Base-by-base conservation (phyloP, 1,140 invertebrate species). In the Proctacanthus coquilletti region DNA sequence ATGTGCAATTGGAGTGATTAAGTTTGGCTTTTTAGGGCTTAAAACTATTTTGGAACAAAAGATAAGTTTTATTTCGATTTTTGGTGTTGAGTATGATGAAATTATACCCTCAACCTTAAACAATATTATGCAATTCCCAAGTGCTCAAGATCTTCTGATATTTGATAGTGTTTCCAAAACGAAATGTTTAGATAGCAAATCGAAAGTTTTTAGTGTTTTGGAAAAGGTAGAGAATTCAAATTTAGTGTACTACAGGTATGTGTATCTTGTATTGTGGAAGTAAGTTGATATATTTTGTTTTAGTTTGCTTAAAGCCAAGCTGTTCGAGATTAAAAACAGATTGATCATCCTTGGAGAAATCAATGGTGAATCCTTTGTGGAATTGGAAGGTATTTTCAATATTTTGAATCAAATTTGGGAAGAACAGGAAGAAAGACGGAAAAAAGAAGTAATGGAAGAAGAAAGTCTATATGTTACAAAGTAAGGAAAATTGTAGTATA, bases 391-490 rank as follows among this genome's bases (percentile, higher is more conserved):
- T 27, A 61, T 80, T 2, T 47, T 83, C 3, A 62, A 66, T 15
- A 56, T 68, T 34, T 55, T 84, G 21, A 74, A 83, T 1, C 51
- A 66, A 11, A 61, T 74, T 0, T 95, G 87, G 87, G 72, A 75
- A 49, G 67, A 72, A 30, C 76, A 87, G 42, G 72, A 86, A 49
- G 68, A 75, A 36, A 69, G 75, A 31, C 70, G 70, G 17, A 70
- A 77, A 43, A 65, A 66, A 43, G 71, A 74, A 43, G 72, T 80
- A 42, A 65, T 69, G 21, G 80, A 86, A 46, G 75, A 85, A 38
- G 78, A 86, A 34, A 80, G 74, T 47, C 55, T 94, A 8, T 96
- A 87, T 61, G 73, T 77, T 39, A 84, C 75, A 20, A 87, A 81
- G 65, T 73, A 54, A 65, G 59, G 43, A 43, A 42, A 32, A 5